Evolutionary conservation across 2,113 vertebrate genomes (phyloP).

Genomic region (Daboia siamensis): DNA sequence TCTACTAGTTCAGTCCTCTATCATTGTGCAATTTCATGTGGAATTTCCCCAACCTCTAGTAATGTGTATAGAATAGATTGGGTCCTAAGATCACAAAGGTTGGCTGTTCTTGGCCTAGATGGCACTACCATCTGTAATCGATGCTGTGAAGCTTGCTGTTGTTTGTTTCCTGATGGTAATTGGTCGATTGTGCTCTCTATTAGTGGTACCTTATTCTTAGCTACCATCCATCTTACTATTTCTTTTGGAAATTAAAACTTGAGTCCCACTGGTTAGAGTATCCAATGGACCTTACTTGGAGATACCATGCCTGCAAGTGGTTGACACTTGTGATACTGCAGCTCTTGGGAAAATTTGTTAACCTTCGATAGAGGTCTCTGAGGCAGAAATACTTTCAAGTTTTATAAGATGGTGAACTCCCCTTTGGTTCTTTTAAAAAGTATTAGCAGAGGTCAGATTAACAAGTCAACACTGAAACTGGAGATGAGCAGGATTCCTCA

Average conservation of each 20-base stretch:
- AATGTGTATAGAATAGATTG: background rate
- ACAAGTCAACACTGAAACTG: conserved; percentile 74
- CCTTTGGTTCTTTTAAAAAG: conserved; percentile 67
- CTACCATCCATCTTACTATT: conserved; percentile 29
- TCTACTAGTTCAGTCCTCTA: background rate
- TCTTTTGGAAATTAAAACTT: conserved; percentile 49
- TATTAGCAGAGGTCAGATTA: conserved; percentile 75
- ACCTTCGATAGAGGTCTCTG: conserved; percentile 60
- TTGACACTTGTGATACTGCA: conserved; percentile 65
- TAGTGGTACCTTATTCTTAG: background rate
- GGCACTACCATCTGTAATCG: background rate
- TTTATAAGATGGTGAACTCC: conserved; percentile 58
- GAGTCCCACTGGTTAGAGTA: conserved; percentile 42
- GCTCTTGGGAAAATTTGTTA: conserved; percentile 64
- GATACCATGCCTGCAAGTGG: conserved; percentile 64
- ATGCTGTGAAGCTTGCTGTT: background rate
- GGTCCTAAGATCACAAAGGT: too few species aligned
- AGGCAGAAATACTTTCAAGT: conserved; percentile 59
- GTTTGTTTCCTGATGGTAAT: background rate
- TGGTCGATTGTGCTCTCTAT: background rate
- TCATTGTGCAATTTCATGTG: background rate
- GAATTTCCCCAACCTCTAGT: background rate
- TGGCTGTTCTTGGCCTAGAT: background rate
- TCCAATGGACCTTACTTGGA: conserved; percentile 60
- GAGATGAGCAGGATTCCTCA: conserved; percentile 62